Evolutionary conservation across 2,797 vertebrate species (phyloP).

Genomic region (Menidia menidia): DNA sequence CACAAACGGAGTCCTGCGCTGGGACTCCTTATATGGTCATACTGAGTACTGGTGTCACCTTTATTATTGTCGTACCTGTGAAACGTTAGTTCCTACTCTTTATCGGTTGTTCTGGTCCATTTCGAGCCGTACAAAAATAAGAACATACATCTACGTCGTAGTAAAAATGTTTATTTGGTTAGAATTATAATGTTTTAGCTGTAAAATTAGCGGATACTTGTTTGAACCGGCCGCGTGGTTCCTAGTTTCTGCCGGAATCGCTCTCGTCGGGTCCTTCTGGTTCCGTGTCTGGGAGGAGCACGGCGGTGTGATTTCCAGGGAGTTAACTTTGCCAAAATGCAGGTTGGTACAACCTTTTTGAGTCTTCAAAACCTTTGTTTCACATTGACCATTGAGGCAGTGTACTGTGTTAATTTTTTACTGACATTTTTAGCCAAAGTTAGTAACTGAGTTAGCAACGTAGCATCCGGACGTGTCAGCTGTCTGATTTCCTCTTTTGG

Average conservation of each 20-base stretch:
- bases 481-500: not conserved
- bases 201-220: accelerated
- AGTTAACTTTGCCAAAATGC: slow-evolving; percentile 62
- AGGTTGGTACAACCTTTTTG: slow-evolving; percentile 62
- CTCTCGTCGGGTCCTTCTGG: slow-evolving; percentile 52
- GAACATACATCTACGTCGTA: too few relatives aligned
- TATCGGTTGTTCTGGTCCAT: accelerated
- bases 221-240: accelerated
- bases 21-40: slow-evolving; percentile 76
- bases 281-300: slow-evolving; percentile 61
- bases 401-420: not conserved
- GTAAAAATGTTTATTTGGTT: too few relatives aligned
- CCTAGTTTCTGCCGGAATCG: slow-evolving; percentile 62
- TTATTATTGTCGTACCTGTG: slow-evolving; percentile 68
- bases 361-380: accelerated
- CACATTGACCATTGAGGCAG: accelerated
- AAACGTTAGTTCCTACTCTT: not conserved
- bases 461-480: not conserved
- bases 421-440: not conserved
- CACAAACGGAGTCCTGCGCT: slow-evolving; percentile 67
- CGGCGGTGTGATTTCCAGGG: slow-evolving; percentile 63
- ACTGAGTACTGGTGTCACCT: slow-evolving; percentile 62
- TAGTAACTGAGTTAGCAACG: not conserved
- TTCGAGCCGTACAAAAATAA: accelerated
- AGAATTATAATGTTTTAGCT: not conserved